Base-by-base conservation (phyloP, 1,140 invertebrate species). In the Batillaria attramentaria region DNA sequence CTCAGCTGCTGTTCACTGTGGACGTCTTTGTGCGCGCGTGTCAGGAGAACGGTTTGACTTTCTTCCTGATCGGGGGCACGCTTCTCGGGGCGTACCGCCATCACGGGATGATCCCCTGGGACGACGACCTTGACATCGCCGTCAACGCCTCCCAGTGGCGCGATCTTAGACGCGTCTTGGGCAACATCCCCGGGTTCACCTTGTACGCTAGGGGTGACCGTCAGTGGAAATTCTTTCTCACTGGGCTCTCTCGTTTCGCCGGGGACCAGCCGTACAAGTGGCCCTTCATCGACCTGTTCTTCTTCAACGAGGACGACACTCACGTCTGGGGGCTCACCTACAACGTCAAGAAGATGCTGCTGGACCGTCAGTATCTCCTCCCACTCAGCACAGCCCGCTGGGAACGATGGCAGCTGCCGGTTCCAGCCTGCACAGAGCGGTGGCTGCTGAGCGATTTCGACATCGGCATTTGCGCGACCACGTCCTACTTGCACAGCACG, bases 241-340 rank as follows among this genome's bases (percentile, higher is more conserved):
- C 24, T 8, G 1, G 24, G 10, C n/a, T 0, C 8, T 31, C 13
- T 13, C 24, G 13, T 24, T 50, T 24, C 46, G 24, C 13, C 46
- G 24, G 46, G 13, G 24, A 50, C 13, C 6, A 24, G n/a, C 10
- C 10, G 57, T 81, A 74, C 62, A 37, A 77, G 41, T 88, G 85
- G 86, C 87, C 87, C 6, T 87, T 82, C 73, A 74, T 88, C 16
- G 87, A 88, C 57, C 83, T 88, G 37, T 88, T 87, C 70, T 87
- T 88, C 73, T 87, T 84, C 75, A 54, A n/a, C 0, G 84, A 87
- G 77, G 87, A 87, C 66, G 74, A 76, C 6, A 87, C 86, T 1
- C 86, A 88, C 74, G 81, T 88, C 2, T 88, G 84, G 85, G 85
- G 85, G 60, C 74, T 80, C 18, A 77, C 65, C 16, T 79, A 79